Percentiles rank a stretch among this genome's conserved stretches.
Conservation (phyloP, 2,113 vertebrate genomes). For the Calidris pygmaea region DNA sequence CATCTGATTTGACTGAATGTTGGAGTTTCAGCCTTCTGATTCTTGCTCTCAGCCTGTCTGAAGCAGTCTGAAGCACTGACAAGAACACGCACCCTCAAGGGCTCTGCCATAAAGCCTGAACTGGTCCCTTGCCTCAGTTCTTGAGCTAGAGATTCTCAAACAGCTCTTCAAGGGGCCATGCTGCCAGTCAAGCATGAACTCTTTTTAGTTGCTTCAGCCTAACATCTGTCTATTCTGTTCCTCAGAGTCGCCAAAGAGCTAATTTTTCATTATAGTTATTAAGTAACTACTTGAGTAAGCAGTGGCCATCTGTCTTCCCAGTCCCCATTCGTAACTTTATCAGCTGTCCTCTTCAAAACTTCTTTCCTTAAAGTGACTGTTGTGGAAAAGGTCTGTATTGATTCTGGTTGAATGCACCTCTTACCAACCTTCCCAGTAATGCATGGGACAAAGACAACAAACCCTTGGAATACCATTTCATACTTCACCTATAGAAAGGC, state of each 20-base stretch:
- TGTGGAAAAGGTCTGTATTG: background rate
- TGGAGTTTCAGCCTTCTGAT: background rate
- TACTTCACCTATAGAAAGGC: background rate
- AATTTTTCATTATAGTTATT: slow-evolving; percentile 31
- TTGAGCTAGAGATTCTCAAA: background rate
- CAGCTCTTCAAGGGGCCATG: background rate
- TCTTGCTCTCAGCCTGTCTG: background rate
- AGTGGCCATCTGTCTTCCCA: background rate
- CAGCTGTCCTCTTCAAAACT: background rate
- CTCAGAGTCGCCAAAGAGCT: background rate
- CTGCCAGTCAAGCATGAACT: background rate
- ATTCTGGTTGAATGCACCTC: background rate
- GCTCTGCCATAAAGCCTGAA: background rate
- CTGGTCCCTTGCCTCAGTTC: background rate
- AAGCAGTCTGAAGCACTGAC: background rate
- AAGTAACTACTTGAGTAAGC: slow-evolving; percentile 14
- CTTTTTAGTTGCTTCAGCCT: background rate
- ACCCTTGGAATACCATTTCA: background rate
- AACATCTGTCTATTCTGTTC: background rate
- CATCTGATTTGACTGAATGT: background rate
- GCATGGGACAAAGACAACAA: background rate
- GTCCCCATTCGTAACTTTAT: background rate
- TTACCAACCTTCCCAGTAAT: background rate
- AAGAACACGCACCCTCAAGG: background rate
- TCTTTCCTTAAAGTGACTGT: background rate